Evolutionary conservation across 2,113 vertebrate genomes (phyloP).

Genomic region (Todiramphus chloris): DNA sequence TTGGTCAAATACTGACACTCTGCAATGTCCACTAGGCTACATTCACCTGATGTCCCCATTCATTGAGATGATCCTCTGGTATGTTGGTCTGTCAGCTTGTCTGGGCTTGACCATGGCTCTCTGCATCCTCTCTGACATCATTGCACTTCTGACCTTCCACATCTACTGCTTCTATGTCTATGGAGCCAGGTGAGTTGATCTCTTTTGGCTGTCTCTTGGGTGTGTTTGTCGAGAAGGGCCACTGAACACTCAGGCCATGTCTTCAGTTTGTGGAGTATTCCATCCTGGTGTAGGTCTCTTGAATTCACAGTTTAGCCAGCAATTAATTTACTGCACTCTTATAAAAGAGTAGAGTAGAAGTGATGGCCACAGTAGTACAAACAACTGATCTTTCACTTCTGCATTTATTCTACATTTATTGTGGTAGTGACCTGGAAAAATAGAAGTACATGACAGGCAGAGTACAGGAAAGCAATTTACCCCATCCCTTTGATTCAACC

Average conservation of each 20-base stretch:
- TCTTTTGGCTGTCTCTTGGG: neutral
- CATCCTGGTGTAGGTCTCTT: neutral
- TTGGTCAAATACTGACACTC: neutral
- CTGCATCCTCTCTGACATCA: conserved; percentile 91
- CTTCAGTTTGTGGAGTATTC: neutral
- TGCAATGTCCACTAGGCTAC: conserved; percentile 81
- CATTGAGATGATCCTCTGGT: conserved; percentile 95
- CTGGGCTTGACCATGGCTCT: conserved; percentile 91
- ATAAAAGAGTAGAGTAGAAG: neutral
- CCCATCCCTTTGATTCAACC: neutral
- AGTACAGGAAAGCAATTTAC: neutral
- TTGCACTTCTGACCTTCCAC: conserved; percentile 94
- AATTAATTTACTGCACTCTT: neutral
- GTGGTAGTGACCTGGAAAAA: neutral
- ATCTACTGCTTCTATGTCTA: conserved; percentile 99
- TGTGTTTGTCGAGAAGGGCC: neutral
- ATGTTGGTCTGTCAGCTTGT: conserved; percentile 90
- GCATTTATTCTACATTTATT: neutral
- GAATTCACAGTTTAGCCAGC: neutral
- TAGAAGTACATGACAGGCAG: neutral
- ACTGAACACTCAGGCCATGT: neutral
- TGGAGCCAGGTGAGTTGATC: conserved; percentile 86
- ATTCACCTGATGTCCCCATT: conserved; percentile 96
- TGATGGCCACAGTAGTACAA: neutral
- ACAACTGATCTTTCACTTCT: neutral